phyloP scores from a whole-genome alignment of 2,797 vertebrate genomes.

The Threskiornis aethiopicus region DNA sequence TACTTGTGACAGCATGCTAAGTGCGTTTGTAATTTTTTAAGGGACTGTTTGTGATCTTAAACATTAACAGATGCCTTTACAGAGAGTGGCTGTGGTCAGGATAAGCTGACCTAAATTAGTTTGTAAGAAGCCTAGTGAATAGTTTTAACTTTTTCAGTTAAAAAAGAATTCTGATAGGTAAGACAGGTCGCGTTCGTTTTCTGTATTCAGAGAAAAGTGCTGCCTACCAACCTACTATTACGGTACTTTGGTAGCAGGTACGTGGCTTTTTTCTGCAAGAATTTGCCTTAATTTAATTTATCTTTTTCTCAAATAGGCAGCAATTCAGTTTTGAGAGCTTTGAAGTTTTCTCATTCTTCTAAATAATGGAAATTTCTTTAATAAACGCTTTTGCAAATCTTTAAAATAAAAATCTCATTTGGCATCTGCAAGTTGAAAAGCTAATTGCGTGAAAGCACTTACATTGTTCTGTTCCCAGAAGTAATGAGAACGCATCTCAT shows the following conservation, averaged over 20 bases:
- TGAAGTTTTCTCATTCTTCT: constrained; percentile 15
- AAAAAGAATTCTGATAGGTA: neutral
- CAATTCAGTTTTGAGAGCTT: neutral
- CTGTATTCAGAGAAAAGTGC: neutral
- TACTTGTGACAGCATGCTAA: neutral
- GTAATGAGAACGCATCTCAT: neutral
- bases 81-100: neutral
- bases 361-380: constrained; percentile 30
- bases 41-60: neutral
- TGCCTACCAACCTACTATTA: neutral
- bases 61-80: neutral
- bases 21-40: neutral
- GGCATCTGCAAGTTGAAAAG: constrained; percentile 43
- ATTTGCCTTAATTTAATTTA: constrained; percentile 20
- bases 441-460: constrained; percentile 27
- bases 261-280: neutral
- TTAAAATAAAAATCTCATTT: constrained; percentile 31
- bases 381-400: constrained; percentile 11
- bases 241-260: neutral
- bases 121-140: neutral
- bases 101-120: neutral
- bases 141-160: neutral
- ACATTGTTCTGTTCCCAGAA: constrained; percentile 41
- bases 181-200: neutral
- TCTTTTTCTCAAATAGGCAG: neutral